Base-by-base conservation (phyloP, 2,797 vertebrate genomes). In the Huso huso region DNA sequence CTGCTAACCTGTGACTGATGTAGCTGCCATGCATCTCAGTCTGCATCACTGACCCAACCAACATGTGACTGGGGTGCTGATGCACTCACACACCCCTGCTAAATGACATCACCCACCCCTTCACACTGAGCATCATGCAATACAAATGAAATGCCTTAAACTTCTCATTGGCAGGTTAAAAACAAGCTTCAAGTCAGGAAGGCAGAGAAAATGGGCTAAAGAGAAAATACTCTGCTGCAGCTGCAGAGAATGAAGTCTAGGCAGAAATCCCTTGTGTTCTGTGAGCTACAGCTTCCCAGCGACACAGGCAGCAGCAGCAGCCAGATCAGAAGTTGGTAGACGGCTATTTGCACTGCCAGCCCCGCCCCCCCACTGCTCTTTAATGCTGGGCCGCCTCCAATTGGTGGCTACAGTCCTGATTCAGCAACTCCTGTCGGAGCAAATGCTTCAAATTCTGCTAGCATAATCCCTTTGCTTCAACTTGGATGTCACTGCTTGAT, bases 51-150 rank as follows among this genome's bases (percentile, higher is more conserved):
- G 94, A 93, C 92, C 89, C 87, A 93, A 90, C 91, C 90, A 92
- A 93, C 94, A 96, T 96, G 95, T 96, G 96, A 98, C 88, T 91
- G 88, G 87, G 93, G 93, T 92, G 93, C 92, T 92, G 93, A 95
- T 95, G 94, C 93, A 93, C 87, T 89, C 83, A 67, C 91, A 92
- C 90, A 89, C 88, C 87, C 88, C 89, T 93, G 92, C 89, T 89
- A 95, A 55, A 93, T 96, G 93, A 96, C 94, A 96, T 96, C 94
- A 94, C 91, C 88, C 79, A 63, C 59, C 58, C 74, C 74, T 76
- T 72, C 74, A 79, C 79, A 68, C 77, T 81, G 78, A 85, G 90
- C 87, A 78, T 79, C 81, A 81, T 88, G 83, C 85, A 83, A 89
- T 74, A 83, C 73, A 86, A 89, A 88, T 82, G 83, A 82, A 86